These are phyloP conservation scores for Seladonia tumulorum DNA, from an alignment of 2,888 invertebrate genomes.

Conservation along the genomic window DNA sequence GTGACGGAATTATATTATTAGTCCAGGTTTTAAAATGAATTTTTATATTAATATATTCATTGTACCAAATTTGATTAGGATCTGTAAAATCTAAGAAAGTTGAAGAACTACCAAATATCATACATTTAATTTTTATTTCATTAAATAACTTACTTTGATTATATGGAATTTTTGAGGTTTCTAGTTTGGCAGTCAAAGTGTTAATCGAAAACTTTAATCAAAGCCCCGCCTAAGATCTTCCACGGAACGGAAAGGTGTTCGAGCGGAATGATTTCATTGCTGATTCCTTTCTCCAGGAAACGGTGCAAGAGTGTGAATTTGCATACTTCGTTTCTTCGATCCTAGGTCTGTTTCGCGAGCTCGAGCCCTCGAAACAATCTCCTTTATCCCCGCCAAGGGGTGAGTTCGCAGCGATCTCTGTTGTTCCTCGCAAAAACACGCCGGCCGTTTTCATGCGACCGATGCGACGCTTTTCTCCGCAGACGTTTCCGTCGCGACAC, in stretches of 20 bases:
- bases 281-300: not conserved
- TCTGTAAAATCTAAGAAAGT: no score
- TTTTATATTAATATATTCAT: no score
- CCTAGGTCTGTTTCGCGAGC: not conserved
- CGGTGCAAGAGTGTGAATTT: not conserved
- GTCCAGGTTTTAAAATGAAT: no score
- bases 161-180: no score
- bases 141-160: no score
- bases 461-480: not conserved
- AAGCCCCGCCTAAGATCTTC: not conserved
- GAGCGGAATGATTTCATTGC: not conserved
- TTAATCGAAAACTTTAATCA: not conserved
- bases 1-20: no score
- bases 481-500: not conserved
- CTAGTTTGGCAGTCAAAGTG: no score
- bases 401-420: not conserved
- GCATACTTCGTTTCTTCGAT: not conserved
- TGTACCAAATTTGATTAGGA: no score
- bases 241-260: not conserved
- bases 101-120: no score
- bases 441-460: not conserved
- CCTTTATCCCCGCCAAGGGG: not conserved
- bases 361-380: not conserved
- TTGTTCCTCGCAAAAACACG: not conserved
- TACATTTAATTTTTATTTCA: no score